Evolutionary conservation across 2,113 vertebrate genomes (phyloP).

Genomic region (Cyanistes caeruleus): DNA sequence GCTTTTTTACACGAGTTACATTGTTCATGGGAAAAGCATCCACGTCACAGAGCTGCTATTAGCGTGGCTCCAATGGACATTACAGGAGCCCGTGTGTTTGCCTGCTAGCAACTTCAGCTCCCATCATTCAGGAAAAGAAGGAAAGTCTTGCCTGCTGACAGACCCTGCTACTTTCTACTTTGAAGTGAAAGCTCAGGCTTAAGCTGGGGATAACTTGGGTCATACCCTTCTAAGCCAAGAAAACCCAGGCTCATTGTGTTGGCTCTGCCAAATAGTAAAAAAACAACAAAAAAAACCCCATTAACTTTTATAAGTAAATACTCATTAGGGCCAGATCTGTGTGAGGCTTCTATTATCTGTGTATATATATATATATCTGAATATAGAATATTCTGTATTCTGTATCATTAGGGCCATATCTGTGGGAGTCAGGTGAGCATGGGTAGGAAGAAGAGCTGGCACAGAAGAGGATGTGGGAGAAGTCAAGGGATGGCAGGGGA

Average conservation of each 20-base stretch:
- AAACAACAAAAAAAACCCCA: not conserved
- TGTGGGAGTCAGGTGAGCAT: not conserved
- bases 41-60: not conserved
- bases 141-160: not conserved
- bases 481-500: not conserved
- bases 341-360: not conserved
- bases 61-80: accelerated
- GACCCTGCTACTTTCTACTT: not conserved
- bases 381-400: no score
- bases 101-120: not conserved
- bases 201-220: not conserved
- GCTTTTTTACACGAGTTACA: not conserved
- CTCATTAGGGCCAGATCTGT: not conserved
- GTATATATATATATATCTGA: no score
- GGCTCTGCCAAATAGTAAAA: not conserved
- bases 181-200: not conserved
- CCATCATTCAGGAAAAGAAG: not conserved
- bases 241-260: not conserved
- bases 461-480: not conserved
- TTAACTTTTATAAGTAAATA: not conserved
- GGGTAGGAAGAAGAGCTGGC: not conserved
- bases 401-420: not conserved
- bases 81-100: not conserved
- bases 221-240: not conserved
- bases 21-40: not conserved